phyloP scores from a whole-genome alignment of 2,113 vertebrate species.

The Semicossyphus pulcher region DNA sequence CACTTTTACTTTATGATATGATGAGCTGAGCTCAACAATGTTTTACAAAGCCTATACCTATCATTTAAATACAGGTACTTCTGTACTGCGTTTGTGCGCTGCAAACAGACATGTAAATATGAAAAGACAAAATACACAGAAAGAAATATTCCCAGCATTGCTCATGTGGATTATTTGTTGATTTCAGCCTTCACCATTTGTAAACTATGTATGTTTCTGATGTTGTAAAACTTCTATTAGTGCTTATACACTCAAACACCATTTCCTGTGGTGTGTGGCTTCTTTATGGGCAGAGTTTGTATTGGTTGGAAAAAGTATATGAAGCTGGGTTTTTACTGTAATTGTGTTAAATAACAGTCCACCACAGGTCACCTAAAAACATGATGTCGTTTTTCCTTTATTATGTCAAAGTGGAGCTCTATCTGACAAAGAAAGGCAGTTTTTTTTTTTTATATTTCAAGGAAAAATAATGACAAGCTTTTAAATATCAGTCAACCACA shows the following conservation, averaged over 20 bases:
- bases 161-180: too few species aligned
- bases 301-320: conserved; percentile 20
- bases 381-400: conserved; percentile 1
- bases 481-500: conserved; percentile 26
- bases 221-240: too few species aligned
- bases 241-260: conserved; percentile 4
- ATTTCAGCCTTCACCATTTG: too few species aligned
- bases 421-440: neutral
- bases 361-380: conserved; percentile 37
- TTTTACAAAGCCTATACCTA: too few species aligned
- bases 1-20: too few species aligned
- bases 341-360: conserved; percentile 20
- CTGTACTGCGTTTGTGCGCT: too few species aligned
- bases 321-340: conserved; percentile 18
- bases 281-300: conserved; percentile 33
- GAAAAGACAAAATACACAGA: too few species aligned
- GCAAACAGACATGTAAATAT: too few species aligned
- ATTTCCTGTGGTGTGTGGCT: conserved; percentile 38
- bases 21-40: too few species aligned
- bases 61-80: too few species aligned
- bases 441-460: neutral
- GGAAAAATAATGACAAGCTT: conserved; percentile 13
- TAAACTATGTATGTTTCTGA: too few species aligned
- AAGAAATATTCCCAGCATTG: too few species aligned
- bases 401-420: neutral